Conservation (phyloP, 2,113 vertebrate species). For the Mungos mungo region DNA sequence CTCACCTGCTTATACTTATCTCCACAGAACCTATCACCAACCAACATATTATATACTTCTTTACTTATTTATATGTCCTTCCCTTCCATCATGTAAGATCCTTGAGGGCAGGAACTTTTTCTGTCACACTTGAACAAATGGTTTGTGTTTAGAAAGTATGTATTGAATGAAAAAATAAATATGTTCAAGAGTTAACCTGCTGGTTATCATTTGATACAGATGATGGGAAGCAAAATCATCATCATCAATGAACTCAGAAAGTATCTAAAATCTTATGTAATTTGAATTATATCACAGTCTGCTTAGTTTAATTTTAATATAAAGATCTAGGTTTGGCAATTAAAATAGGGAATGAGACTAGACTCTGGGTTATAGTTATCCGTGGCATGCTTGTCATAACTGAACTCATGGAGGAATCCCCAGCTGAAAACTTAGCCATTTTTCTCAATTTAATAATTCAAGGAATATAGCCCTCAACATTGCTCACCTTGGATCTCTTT, state of each 20-base stretch:
- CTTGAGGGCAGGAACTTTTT: not conserved
- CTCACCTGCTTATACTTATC: not conserved
- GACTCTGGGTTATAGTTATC: not conserved
- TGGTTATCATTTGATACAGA: not conserved
- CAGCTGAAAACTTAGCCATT: not conserved
- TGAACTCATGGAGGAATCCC: not conserved
- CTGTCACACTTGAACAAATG: not conserved
- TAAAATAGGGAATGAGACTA: slow-evolving; percentile 23
- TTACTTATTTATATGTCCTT: not conserved
- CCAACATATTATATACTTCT: not conserved
- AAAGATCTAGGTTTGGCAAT: not conserved
- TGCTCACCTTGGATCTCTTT: not conserved
- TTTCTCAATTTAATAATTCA: slow-evolving; percentile 15
- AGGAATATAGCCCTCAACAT: not conserved
- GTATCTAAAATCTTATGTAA: not conserved
- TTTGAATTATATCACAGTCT: not conserved
- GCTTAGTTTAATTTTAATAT: not conserved
- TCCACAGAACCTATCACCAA: not conserved
- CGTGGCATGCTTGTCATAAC: not conserved
- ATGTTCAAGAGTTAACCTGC: not conserved
- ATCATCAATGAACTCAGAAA: not conserved
- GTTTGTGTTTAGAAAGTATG: not conserved
- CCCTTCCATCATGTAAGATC: not conserved
- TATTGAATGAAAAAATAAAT: not conserved
- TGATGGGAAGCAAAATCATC: not conserved